Evolutionary conservation across 2,888 invertebrate species (phyloP).

Genomic region (Megaustenia siamemsis): DNA sequence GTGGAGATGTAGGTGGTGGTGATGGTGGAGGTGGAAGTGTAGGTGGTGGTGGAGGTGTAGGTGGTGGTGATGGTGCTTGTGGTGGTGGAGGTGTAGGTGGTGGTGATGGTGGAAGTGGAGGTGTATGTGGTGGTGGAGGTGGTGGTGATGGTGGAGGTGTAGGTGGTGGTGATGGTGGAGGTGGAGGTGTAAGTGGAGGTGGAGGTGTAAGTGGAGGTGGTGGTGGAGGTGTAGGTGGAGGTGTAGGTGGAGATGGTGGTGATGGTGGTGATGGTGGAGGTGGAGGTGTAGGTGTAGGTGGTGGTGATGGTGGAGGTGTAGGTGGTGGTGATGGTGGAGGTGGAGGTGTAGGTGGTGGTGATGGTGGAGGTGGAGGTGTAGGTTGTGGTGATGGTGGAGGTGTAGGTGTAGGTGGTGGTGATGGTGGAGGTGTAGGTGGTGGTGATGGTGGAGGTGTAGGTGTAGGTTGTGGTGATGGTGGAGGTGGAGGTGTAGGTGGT

Average conservation of each 20-base stretch:
- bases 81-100: neutral
- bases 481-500: no score
- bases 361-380: slow-evolving; percentile 41
- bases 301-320: slow-evolving; percentile 14
- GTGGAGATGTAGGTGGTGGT: neutral
- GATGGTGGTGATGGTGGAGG: neutral
- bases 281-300: neutral
- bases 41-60: neutral
- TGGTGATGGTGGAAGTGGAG: neutral
- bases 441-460: neutral
- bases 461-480: no score
- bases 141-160: no score
- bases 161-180: neutral
- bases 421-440: no score
- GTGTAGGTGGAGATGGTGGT: no score
- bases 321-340: neutral
- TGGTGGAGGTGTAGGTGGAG: slow-evolving; percentile 11
- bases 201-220: slow-evolving; percentile 1
- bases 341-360: no score
- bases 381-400: neutral
- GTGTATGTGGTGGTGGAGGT: neutral
- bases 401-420: no score
- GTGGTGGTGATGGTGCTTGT: neutral
- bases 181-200: neutral
- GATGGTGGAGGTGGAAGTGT: neutral